phyloP scores from a whole-genome alignment of 2,888 invertebrate species.

The Andrena camellia region DNA sequence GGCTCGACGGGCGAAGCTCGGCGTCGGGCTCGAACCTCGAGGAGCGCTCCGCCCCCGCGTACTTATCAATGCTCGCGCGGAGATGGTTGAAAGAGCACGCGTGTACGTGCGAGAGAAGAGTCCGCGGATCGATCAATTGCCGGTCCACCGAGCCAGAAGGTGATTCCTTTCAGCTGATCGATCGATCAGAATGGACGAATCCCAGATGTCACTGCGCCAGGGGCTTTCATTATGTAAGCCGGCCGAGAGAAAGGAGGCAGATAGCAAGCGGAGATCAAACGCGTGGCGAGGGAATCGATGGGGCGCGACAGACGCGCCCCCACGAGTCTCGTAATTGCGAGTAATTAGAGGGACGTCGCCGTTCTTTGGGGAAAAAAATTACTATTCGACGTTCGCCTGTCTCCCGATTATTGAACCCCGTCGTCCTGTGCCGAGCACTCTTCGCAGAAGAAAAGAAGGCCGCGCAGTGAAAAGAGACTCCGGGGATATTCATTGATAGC shows the following conservation, averaged over 20 bases:
- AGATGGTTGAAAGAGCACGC: constrained; percentile 28
- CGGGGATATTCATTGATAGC: too few relatives aligned
- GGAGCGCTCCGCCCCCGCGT: constrained; percentile 22
- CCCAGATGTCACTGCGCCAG: constrained; percentile 5
- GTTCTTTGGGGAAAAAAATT: background rate
- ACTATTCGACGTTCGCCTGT: background rate
- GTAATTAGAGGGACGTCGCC: constrained; percentile 16
- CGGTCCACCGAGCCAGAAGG: constrained; percentile 37
- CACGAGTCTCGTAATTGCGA: constrained; percentile 1
- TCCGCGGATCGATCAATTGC: constrained; percentile 15
- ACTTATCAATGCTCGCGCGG: constrained; percentile 33
- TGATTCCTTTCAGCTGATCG: constrained; percentile 16
- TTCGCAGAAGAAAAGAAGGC: background rate
- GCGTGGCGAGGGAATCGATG: background rate
- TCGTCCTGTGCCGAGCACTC: background rate
- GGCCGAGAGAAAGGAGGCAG: background rate
- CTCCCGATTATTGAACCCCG: background rate
- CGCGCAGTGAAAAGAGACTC: too few relatives aligned
- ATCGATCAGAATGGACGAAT: constrained; percentile 6
- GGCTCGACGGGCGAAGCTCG: constrained; percentile 28
- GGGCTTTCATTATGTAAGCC: background rate
- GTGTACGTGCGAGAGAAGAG: constrained; percentile 19
- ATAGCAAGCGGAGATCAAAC: constrained; percentile 4
- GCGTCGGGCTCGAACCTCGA: constrained; percentile 32
- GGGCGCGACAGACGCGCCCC: background rate